Conservation (phyloP, 2,888 invertebrate genomes). For the Xestia c-nigrum region DNA sequence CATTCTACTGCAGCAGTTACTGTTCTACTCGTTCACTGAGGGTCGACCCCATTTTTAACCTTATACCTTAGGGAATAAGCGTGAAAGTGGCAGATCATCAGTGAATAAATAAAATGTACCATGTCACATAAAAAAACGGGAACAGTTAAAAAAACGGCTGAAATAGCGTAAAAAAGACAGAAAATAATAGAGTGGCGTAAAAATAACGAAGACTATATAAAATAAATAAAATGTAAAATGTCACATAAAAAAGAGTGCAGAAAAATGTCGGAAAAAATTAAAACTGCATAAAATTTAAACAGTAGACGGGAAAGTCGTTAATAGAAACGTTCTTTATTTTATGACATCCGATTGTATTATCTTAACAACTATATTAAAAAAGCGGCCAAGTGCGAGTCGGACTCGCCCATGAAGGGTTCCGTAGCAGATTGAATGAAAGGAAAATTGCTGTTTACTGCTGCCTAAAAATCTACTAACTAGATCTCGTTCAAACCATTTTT, state of each 20-base stretch:
- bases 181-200: slow-evolving; percentile 7
- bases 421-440: no score
- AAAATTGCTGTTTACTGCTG: no score
- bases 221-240: slow-evolving; percentile 38
- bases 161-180: neutral
- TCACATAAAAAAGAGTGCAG: slow-evolving; percentile 22
- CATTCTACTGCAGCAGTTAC: neutral
- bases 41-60: neutral
- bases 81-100: no score
- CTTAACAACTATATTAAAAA: slow-evolving; percentile 24
- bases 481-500: no score
- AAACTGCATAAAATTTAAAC: slow-evolving; percentile 54
- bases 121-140: no score
- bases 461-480: no score
- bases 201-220: slow-evolving; percentile 25
- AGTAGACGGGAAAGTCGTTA: slow-evolving; percentile 35
- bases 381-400: no score
- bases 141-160: neutral
- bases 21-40: neutral
- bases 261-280: slow-evolving; percentile 40
- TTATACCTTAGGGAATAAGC: neutral
- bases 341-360: slow-evolving; percentile 44
- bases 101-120: neutral
- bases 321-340: slow-evolving; percentile 43
- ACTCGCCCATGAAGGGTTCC: no score